Evolutionary conservation across 2,113 vertebrate species (phyloP), one percentile per base, ranked within the genome.

Genomic region (Riparia riparia): DNA sequence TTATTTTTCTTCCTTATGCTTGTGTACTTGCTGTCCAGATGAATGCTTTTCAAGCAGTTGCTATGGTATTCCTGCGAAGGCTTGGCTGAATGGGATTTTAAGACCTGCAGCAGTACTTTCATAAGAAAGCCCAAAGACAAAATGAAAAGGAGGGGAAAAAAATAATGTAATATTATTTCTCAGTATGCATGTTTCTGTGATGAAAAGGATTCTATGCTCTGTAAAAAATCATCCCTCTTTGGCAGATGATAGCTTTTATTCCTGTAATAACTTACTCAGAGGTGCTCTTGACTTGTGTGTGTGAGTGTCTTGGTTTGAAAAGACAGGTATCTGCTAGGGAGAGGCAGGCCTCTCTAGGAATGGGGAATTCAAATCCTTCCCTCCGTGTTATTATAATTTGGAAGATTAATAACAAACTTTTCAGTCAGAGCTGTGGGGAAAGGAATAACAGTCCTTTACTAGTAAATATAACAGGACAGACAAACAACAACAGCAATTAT

Each of bases 31-130:
- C 70, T 93, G 28, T 73, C 45, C 66, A 82, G 61, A 70, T 58
- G 32, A 92, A 69, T 66, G 80, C 86, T 90, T 86, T 93, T 89
- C 41, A 56, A 28, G 70, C 78, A 70, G 92, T 93, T 96, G 90
- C 95, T 80, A 78, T 90, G 91, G 86, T 78, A 51, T 66, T 93
- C 56, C 76, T 93, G 79, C 5, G 4, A 69, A 87, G 53, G 58
- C 56, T 29, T 63, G 58, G 47, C 10, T 86, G 71, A 93, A 93
- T 91, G 68, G 64, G 74, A 60, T 82, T 69, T n/a, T 26, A 54
- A 82, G 74, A 72, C 70, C 81, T 68, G 41, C 41, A 82, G 49
- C 24, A 45, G 3, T 65, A 69, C 37, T 87, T 94, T 37, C 63
- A 88, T 66, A 96, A 66, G 79, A 72, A 88, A 79, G 26, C 22